Percentiles rank a stretch among this genome's conserved stretches.
Evolutionary conservation across 2,113 vertebrate genomes (phyloP).

Genomic region (Seriola quinqueradiata): DNA sequence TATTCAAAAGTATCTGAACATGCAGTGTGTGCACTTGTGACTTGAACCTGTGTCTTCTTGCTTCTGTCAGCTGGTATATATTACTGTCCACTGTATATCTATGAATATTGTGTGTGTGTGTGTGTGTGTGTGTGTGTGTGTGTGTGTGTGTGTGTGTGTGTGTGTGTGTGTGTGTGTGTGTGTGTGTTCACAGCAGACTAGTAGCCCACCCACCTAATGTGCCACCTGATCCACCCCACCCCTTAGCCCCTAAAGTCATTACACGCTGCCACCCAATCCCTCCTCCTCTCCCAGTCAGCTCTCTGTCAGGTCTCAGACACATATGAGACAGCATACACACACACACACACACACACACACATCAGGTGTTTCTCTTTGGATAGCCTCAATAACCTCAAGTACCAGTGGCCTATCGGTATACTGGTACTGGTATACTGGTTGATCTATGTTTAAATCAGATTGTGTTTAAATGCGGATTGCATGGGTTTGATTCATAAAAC

Average conservation of each 20-base stretch:
- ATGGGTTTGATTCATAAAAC: not conserved
- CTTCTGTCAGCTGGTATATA: constrained; percentile 3
- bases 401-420: not conserved
- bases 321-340: constrained; percentile 12
- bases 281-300: constrained; percentile 30
- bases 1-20: constrained; percentile 20
- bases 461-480: not conserved
- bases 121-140: constrained; percentile 15
- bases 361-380: not conserved
- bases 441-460: not conserved
- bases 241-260: constrained; percentile 66
- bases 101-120: not conserved
- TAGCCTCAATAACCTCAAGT: constrained; percentile 21
- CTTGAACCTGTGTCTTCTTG: constrained; percentile 13
- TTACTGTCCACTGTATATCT: constrained; percentile 2
- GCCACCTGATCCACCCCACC: constrained; percentile 75
- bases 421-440: not conserved
- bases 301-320: constrained; percentile 39
- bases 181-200: constrained; percentile 30
- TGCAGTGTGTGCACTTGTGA: constrained; percentile 1
- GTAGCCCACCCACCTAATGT: constrained; percentile 66
- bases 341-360: constrained; percentile 24
- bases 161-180: constrained; percentile 5
- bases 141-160: constrained; percentile 21
- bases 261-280: constrained; percentile 66